phyloP scores from a whole-genome alignment of 2,113 vertebrate genomes.

The Gymnobelideus leadbeateri region DNA sequence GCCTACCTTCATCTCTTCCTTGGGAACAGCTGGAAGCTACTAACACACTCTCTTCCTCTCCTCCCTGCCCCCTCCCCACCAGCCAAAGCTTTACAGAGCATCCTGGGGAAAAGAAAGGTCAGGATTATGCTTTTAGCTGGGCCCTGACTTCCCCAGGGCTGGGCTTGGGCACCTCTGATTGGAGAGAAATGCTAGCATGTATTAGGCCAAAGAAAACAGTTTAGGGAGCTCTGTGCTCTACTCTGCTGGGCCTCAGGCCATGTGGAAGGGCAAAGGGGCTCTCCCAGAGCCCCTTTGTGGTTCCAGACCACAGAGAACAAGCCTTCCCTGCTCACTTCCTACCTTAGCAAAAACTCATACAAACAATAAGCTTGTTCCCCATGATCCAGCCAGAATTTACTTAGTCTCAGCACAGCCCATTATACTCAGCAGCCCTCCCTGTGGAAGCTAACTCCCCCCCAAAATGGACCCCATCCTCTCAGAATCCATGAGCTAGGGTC shows the following conservation, averaged over 20 bases:
- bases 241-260: not conserved
- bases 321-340: not conserved
- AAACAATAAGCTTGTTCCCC: not conserved
- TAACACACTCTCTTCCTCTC: not conserved
- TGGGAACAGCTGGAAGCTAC: not conserved
- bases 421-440: not conserved
- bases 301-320: not conserved
- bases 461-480: not conserved
- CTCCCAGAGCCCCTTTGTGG: too few species aligned
- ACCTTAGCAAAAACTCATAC: not conserved
- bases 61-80: too few species aligned
- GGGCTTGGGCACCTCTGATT: not conserved
- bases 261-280: not conserved
- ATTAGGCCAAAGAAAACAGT: not conserved
- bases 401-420: not conserved
- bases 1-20: not conserved
- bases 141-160: too few species aligned
- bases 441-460: not conserved
- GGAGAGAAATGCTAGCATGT: not conserved
- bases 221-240: not conserved
- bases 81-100: not conserved
- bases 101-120: not conserved
- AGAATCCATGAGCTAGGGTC: not conserved
- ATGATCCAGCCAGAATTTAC: not conserved
- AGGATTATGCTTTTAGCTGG: not conserved